These are phyloP conservation scores for Phalacrocorax carbo DNA, from an alignment of 2,113 vertebrate species.

Conservation along the genomic window DNA sequence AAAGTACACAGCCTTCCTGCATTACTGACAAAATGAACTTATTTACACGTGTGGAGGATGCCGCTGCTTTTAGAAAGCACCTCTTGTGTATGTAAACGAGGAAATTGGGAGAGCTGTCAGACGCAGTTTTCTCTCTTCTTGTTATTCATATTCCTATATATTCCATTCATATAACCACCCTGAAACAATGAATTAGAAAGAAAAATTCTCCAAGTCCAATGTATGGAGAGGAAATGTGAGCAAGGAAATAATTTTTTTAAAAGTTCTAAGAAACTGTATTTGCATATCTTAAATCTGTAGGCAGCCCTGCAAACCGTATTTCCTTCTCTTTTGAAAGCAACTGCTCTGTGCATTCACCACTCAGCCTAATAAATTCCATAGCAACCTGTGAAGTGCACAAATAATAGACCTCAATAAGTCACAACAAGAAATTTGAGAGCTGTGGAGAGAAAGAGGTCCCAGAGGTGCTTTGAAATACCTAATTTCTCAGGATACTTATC, in stretches of 20 bases:
- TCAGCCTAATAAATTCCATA: not conserved
- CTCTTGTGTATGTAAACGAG: not conserved
- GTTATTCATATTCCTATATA: not conserved
- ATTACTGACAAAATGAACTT: not conserved
- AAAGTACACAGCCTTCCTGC: not conserved
- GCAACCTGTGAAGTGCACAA: not conserved
- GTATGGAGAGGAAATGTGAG: not conserved
- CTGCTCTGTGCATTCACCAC: not conserved
- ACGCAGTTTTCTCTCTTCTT: not conserved
- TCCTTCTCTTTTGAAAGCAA: not conserved
- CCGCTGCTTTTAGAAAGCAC: not conserved
- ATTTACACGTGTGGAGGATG: not conserved
- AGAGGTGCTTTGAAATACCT: not conserved
- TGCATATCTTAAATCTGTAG: not conserved
- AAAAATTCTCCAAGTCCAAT: not conserved
- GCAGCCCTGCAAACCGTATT: not conserved
- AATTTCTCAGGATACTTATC: not conserved
- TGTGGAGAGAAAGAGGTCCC: not conserved
- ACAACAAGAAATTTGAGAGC: not conserved
- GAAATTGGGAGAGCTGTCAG: not conserved
- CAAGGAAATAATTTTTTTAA: not conserved
- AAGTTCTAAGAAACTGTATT: not conserved
- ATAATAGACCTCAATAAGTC: not conserved
- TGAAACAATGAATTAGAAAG: not conserved
- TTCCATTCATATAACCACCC: not conserved